A percentile compares a stretch with the other conserved stretches of the same genome.
Conservation (phyloP, 2,888 invertebrate genomes). For the Clanis bilineata region DNA sequence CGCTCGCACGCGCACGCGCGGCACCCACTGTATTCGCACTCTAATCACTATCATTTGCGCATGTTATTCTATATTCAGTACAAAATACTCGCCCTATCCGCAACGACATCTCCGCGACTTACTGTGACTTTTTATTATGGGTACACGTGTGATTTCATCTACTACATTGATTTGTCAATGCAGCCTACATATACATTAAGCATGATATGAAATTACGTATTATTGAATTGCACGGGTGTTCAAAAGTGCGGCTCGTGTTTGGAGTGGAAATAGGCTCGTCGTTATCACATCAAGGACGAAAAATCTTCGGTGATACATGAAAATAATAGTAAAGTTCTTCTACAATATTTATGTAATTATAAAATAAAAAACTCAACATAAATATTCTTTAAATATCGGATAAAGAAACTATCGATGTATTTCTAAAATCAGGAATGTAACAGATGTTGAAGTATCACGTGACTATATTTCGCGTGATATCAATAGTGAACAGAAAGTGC, state of each 20-base stretch:
- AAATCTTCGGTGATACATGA: too few relatives aligned
- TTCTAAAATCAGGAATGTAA: slow-evolving; percentile 21
- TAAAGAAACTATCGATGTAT: too few relatives aligned
- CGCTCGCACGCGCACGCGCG: slow-evolving; percentile 70
- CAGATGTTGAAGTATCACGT: slow-evolving; percentile 70
- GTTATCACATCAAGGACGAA: too few relatives aligned
- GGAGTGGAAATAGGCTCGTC: too few relatives aligned
- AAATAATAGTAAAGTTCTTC: too few relatives aligned
- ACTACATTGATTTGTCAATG: not conserved
- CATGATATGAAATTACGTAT: too few relatives aligned
- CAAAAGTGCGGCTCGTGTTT: too few relatives aligned
- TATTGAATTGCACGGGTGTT: too few relatives aligned
- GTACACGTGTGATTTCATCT: not conserved
- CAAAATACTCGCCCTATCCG: slow-evolving; percentile 67
- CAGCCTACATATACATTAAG: not conserved
- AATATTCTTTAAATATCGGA: too few relatives aligned
- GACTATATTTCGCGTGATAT: slow-evolving; percentile 70
- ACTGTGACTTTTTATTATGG: slow-evolving; percentile 3
- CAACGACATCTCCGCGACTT: slow-evolving; percentile 50
- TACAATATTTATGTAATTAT: too few relatives aligned
- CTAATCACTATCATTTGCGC: slow-evolving; percentile 80
- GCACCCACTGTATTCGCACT: slow-evolving; percentile 54
- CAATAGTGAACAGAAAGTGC: slow-evolving; percentile 62
- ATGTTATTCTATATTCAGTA: slow-evolving; percentile 75
- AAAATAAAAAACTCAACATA: too few relatives aligned